Conservation (phyloP, 1,140 invertebrate genomes). For the Rhynchophorus ferrugineus region DNA sequence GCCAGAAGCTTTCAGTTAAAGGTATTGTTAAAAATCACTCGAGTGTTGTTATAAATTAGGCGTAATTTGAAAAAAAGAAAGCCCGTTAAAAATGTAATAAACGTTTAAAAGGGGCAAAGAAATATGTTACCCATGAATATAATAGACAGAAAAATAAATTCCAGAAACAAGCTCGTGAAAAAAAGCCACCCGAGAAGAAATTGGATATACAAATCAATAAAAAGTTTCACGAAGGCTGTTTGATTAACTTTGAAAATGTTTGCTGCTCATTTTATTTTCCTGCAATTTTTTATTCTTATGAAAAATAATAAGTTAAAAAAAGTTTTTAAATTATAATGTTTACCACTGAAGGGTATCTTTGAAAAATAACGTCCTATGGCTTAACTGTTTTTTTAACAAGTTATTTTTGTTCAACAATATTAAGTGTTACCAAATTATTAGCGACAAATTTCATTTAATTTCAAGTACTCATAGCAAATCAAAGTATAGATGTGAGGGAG, state of each 20-base stretch:
- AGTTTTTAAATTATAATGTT: too few relatives aligned
- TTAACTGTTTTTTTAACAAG: too few relatives aligned
- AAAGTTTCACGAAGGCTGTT: slow-evolving; percentile 1
- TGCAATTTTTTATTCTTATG: background rate
- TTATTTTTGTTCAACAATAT: too few relatives aligned
- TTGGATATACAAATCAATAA: slow-evolving; percentile 18
- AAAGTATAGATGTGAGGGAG: too few relatives aligned
- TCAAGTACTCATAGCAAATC: too few relatives aligned
- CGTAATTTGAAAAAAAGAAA: slow-evolving; percentile 15
- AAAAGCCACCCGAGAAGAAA: slow-evolving; percentile 5
- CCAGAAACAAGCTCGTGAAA: slow-evolving; percentile 6
- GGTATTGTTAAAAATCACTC: slow-evolving; percentile 8
- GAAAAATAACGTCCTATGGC: too few relatives aligned
- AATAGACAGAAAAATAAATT: slow-evolving; percentile 20
- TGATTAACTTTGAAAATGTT: background rate
- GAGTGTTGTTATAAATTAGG: slow-evolving; percentile 10
- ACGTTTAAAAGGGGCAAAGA: slow-evolving; percentile 17
- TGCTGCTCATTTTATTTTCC: background rate
- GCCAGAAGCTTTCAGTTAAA: background rate
- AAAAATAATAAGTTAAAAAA: too few relatives aligned
- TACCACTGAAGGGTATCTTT: too few relatives aligned
- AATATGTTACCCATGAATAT: slow-evolving; percentile 18
- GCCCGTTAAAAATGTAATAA: slow-evolving; percentile 19
- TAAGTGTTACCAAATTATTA: too few relatives aligned
- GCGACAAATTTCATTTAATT: too few relatives aligned